Evolutionary conservation across 1,140 invertebrate genomes (phyloP).

Genomic region (Brachionus calyciflorus): DNA sequence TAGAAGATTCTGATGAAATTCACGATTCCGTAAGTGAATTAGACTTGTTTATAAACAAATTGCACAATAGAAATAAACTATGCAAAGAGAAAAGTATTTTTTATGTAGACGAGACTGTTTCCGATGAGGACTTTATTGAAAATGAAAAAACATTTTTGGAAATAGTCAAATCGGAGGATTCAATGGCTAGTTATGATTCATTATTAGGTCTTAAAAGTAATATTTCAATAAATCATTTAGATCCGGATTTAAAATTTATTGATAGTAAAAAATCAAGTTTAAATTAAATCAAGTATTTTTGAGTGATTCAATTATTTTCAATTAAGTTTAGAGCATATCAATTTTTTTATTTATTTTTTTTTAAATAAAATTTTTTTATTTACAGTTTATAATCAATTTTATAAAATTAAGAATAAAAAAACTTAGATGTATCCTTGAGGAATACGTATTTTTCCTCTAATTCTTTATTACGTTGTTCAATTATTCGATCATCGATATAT

Average conservation of each 20-base stretch:
- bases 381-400: too few relatives aligned
- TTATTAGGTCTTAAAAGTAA: too few relatives aligned
- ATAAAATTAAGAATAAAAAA: too few relatives aligned
- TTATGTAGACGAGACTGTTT: conserved; percentile 1
- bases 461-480: not conserved
- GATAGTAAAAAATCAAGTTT: too few relatives aligned
- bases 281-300: too few relatives aligned
- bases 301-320: too few relatives aligned
- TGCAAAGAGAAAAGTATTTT: not conserved
- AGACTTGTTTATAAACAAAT: not conserved
- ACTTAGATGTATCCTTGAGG: not conserved
- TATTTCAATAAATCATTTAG: too few relatives aligned
- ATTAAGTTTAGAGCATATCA: too few relatives aligned
- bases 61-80: conserved; percentile 11
- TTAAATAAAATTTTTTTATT: too few relatives aligned
- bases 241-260: too few relatives aligned
- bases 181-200: not conserved
- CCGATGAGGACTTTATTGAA: not conserved
- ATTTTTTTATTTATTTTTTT: too few relatives aligned
- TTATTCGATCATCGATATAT: conserved; percentile 49
- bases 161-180: not conserved
- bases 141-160: not conserved
- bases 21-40: not conserved
- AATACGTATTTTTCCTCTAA: not conserved
- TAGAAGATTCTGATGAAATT: not conserved